Evolutionary conservation across 2,113 vertebrate genomes (phyloP).

Genomic region (Scortum barcoo): DNA sequence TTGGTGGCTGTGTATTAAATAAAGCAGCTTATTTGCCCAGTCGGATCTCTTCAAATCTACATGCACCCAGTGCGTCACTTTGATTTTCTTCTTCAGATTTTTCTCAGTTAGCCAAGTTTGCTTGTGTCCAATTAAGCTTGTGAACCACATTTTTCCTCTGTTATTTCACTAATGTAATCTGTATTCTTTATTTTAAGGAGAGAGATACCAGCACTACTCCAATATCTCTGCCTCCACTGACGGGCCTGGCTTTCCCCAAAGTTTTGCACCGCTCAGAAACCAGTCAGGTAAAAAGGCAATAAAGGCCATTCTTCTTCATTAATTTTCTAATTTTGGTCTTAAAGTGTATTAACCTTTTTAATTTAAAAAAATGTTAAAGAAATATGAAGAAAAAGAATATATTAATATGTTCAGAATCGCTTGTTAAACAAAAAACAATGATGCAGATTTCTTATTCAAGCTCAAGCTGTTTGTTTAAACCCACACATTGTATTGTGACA

Average conservation of each 20-base stretch:
- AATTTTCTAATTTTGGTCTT: neutral
- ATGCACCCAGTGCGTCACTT: too few relatives aligned
- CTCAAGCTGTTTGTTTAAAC: neutral
- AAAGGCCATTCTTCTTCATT: neutral
- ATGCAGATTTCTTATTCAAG: neutral
- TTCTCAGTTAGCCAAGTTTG: neutral
- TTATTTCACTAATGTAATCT: neutral
- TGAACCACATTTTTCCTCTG: neutral
- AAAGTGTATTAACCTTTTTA: too few relatives aligned
- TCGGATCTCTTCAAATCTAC: neutral
- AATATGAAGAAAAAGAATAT: neutral
- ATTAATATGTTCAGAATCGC: neutral
- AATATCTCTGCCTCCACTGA: constrained; percentile 88
- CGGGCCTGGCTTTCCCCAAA: constrained; percentile 90
- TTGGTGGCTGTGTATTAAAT: neutral
- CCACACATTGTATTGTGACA: neutral
- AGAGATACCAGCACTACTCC: constrained; percentile 89
- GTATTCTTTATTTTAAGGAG: constrained; percentile 83
- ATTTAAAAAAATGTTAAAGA: neutral
- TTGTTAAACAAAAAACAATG: neutral
- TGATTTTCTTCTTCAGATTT: neutral
- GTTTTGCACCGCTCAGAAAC: constrained; percentile 89
- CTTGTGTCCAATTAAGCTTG: neutral
- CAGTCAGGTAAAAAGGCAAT: constrained; percentile 83
- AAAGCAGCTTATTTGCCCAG: neutral